Evolutionary conservation across 23 tunicate genomes (phyloP), one percentile per base, ranked within the genome.

Genomic region (Trididemnum clinides): DNA sequence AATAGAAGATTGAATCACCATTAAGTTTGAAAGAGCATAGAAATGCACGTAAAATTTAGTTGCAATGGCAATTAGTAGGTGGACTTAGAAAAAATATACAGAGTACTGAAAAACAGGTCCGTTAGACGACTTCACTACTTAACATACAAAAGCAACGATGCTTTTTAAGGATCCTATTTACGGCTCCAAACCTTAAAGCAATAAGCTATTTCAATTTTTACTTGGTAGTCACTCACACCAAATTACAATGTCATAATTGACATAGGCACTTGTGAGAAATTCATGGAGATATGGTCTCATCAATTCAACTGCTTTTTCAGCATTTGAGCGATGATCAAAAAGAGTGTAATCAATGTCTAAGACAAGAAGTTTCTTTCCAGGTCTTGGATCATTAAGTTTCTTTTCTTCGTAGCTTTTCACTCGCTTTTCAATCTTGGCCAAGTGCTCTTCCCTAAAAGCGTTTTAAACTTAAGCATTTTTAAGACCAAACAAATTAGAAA

Each of bases 171-270:
- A n/a, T n/a, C n/a, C n/a, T n/a, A n/a, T n/a, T n/a, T n/a, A n/a
- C n/a, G n/a, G n/a, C n/a, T n/a, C n/a, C n/a, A n/a, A n/a, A n/a
- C n/a, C n/a, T n/a, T n/a, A n/a, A n/a, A n/a, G n/a, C n/a, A n/a
- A n/a, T n/a, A n/a, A n/a, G n/a, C n/a, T n/a, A n/a, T n/a, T n/a
- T n/a, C n/a, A n/a, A n/a, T n/a, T n/a, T n/a, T n/a, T n/a, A n/a
- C n/a, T n/a, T n/a, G n/a, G n/a, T n/a, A n/a, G n/a, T n/a, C n/a
- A 83, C 93, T 89, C 44, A 89, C 93, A 95, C 99, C 99, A 95
- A 51, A 95, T 95, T 0, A 84, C 99, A 38, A 95, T 95, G 82
- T 95, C 99, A 70, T 95, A 95, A 50, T 87, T 64, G 25, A 26
- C 64, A 83, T 95, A 95, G n/a, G 99, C 99, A 12, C 34, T 33